Evolutionary conservation across 2,113 vertebrate species (phyloP).

Genomic region (Corydoras maculifer): DNA sequence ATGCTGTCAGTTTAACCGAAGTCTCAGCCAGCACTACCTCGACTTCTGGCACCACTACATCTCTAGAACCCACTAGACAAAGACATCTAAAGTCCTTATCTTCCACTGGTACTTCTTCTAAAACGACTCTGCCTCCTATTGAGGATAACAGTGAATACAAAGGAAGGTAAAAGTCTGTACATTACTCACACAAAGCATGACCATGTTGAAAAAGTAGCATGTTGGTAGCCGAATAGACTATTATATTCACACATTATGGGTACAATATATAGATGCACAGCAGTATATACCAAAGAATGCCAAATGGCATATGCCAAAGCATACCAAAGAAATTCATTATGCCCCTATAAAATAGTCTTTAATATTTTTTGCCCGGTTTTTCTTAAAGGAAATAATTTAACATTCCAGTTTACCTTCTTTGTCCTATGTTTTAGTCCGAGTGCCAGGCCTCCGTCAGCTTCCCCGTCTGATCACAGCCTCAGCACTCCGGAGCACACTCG

Average conservation of each 20-base stretch:
- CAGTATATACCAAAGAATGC: too few relatives aligned
- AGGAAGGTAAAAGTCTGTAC: constrained; percentile 67
- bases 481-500: constrained; percentile 90
- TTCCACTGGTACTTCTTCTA: constrained; percentile 87
- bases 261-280: too few relatives aligned
- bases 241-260: too few relatives aligned
- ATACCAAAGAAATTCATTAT: too few relatives aligned
- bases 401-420: background rate
- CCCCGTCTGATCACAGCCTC: constrained; percentile 92
- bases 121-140: constrained; percentile 90
- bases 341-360: too few relatives aligned
- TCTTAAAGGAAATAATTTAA: too few relatives aligned
- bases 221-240: too few relatives aligned
- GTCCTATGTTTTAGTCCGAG: constrained; percentile 59
- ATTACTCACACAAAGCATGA: background rate
- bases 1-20: constrained; percentile 75
- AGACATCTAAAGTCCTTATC: constrained; percentile 97
- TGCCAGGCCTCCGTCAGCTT: constrained; percentile 81
- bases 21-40: constrained; percentile 82
- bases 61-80: constrained; percentile 73
- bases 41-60: constrained; percentile 59
- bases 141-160: constrained; percentile 88
- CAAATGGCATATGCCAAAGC: too few relatives aligned
- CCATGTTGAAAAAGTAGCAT: too few relatives aligned
- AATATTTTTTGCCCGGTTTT: background rate